Base-by-base conservation (phyloP, 2,888 invertebrate species). In the Chirona hameri region DNA sequence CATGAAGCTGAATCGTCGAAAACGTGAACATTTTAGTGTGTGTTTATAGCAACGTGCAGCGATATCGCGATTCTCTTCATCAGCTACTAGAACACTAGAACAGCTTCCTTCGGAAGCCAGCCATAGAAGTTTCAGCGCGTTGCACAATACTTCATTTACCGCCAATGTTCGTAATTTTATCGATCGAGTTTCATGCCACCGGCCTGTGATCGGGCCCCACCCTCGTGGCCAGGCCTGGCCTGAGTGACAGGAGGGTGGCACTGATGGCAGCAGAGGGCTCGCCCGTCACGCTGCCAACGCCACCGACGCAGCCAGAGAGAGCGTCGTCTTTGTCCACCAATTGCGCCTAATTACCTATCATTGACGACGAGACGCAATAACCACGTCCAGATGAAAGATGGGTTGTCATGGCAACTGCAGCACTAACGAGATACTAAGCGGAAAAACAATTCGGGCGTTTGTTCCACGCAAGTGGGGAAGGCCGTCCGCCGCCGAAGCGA, bases 281-380 rank as follows among this genome's bases (percentile, higher is more conserved):
- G 72, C 4, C 72, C 10, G 31, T 15, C 15, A 15, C 31, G 31
- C 31, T 14, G 9, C 72, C 18, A 15, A 0, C 72, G 72, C n/a
- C n/a, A n/a, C n/a, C 60, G n/a, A 10, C 60, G n/a, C 60, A 29
- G 29, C n/a, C 24, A 2, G 27, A 76, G 46, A 76, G 39, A 76
- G 46, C n/a, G 39, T 21, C 9, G 76, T 76, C 76, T 76, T 76
- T 76, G 76, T 76, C 76, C 21, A 24, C 76, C 76, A 76, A 76
- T 76, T 76, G 76, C 46, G 46, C 24, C 24, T 76, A 46, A 76
- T 76, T 76, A 76, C 24, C 76, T 46, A 46, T 46, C 76, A 76
- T 46, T 76, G 76, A 76, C 39, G 24, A 76, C 39, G 76, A 39
- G 76, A 46, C 39, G 76, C 39, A 39, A 76, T 39, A 46, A 76